phyloP scores from a whole-genome alignment of 2,888 invertebrate genomes.

The Nephrotoma appendiculata region DNA sequence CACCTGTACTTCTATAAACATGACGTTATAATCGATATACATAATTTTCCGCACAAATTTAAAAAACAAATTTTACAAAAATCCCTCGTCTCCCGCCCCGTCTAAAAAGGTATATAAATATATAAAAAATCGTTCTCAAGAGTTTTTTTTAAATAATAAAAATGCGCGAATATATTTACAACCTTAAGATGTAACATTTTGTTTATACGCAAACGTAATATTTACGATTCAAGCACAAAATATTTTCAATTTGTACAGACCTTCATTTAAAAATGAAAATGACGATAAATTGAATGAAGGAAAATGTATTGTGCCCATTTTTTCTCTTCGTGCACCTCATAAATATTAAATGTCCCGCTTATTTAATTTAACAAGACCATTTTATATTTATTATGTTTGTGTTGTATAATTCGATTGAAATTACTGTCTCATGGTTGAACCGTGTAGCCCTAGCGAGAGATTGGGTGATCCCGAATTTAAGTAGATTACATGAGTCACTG shows the following conservation, averaged over 20 bases:
- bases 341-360: background rate
- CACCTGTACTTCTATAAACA: background rate
- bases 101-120: background rate
- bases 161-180: background rate
- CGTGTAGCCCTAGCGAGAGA: background rate
- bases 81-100: background rate
- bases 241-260: background rate
- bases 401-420: background rate
- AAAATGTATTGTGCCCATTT: background rate
- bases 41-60: background rate
- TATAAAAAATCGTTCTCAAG: background rate
- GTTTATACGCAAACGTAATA: background rate
- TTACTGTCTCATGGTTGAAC: background rate
- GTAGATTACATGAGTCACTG: background rate
- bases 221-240: background rate
- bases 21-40: background rate
- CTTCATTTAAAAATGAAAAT: background rate
- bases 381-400: background rate
- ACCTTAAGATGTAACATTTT: background rate
- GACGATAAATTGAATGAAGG: background rate
- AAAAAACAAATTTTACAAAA: background rate
- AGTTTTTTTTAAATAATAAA: background rate
- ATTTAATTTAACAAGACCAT: background rate
- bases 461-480: background rate
- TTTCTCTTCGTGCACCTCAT: background rate